Conservation (phyloP, 1,140 invertebrate genomes). For the Heterodera carotae region DNA sequence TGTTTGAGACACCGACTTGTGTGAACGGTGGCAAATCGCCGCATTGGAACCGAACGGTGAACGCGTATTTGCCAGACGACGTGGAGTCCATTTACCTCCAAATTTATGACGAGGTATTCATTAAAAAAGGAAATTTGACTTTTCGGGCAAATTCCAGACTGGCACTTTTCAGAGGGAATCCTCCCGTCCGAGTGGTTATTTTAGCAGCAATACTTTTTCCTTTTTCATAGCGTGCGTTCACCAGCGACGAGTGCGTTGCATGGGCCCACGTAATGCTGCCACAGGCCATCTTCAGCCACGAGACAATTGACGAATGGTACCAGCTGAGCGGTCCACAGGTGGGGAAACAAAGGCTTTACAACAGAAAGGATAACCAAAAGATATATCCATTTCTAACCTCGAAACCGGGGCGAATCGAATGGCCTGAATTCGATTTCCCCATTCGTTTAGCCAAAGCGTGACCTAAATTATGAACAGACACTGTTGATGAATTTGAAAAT, state of each 20-base stretch:
- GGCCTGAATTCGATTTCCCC: no score
- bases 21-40: slow-evolving; percentile 93
- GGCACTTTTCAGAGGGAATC: no score
- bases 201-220: background rate
- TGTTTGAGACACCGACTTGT: slow-evolving; percentile 92
- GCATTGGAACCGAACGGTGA: slow-evolving; percentile 88
- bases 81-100: slow-evolving; percentile 85
- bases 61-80: slow-evolving; percentile 83
- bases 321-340: slow-evolving; percentile 69
- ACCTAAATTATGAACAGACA: no score
- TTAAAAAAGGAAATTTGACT: background rate
- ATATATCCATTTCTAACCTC: no score
- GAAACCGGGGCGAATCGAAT: no score
- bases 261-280: slow-evolving; percentile 84
- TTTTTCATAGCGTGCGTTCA: slow-evolving; percentile 77
- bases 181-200: background rate
- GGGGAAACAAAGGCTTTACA: no score
- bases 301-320: slow-evolving; percentile 91
- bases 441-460: no score
- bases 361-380: no score
- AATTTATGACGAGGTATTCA: slow-evolving; percentile 83
- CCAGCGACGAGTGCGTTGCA: slow-evolving; percentile 89
- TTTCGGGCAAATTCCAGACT: no score
- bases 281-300: slow-evolving; percentile 78
- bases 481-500: background rate